phyloP scores from a whole-genome alignment of 2,113 vertebrate genomes.

The Rhinopomastus cyanomelas region DNA sequence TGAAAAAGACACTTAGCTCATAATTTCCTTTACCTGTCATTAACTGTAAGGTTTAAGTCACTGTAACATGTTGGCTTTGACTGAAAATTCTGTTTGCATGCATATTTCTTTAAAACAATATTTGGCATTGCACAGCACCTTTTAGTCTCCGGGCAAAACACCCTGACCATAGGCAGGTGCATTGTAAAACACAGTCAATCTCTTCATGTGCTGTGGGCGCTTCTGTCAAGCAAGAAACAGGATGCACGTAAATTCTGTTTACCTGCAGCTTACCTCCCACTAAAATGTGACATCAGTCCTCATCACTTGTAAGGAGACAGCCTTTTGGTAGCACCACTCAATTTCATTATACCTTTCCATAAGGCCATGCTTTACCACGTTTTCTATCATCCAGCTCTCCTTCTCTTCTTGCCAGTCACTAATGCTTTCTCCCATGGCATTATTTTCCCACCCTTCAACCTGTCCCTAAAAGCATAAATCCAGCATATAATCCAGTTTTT shows the following conservation, averaged over 20 bases:
- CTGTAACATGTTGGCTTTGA: not conserved
- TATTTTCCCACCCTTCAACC: not conserved
- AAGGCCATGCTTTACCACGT: not conserved
- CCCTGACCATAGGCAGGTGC: not conserved
- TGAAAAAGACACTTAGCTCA: not conserved
- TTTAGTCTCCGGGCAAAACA: not conserved
- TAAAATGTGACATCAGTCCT: not conserved
- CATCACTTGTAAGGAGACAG: not conserved
- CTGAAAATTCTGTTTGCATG: not conserved
- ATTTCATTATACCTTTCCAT: not conserved
- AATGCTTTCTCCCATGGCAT: not conserved
- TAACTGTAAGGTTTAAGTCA: not conserved
- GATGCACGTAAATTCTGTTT: not conserved
- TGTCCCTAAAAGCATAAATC: not conserved
- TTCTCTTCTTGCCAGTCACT: not conserved
- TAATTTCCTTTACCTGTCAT: not conserved
- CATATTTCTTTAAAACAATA: not conserved
- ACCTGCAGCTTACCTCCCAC: not conserved
- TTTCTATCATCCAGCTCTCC: not conserved
- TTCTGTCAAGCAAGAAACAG: not conserved
- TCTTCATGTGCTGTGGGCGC: fast-evolving
- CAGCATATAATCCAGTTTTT: not conserved
- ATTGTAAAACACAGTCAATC: not conserved
- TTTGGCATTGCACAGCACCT: not conserved
- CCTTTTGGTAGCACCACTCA: not conserved